A percentile compares a stretch with the other conserved stretches of the same genome.
phyloP scores from a whole-genome alignment of 2,888 invertebrate genomes.

The Aspidiotus destructor region DNA sequence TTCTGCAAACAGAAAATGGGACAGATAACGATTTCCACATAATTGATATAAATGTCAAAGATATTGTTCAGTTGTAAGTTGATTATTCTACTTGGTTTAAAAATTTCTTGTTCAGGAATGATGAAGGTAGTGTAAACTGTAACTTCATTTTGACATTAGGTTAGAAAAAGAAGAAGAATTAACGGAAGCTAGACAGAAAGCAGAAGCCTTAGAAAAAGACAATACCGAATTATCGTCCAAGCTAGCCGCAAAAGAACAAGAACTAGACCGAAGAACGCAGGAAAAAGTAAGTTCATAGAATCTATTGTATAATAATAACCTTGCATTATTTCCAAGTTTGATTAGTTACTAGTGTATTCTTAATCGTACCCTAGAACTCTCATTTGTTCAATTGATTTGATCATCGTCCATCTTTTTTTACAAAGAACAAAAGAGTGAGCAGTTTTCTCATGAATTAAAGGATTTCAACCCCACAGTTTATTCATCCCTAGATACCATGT shows the following conservation, averaged over 20 bases:
- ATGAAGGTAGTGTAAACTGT: background rate
- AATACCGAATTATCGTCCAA: conserved; percentile 78
- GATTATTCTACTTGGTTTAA: background rate
- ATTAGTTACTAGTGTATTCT: too few species aligned
- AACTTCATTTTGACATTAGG: conserved; percentile 38
- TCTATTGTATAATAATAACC: background rate
- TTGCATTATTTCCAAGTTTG: background rate
- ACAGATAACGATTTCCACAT: conserved; percentile 79
- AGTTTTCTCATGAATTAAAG: too few species aligned
- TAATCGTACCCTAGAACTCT: too few species aligned
- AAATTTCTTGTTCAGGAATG: background rate
- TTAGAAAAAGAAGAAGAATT: conserved; percentile 89
- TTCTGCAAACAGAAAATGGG: conserved; percentile 62
- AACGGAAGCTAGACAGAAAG: conserved; percentile 72
- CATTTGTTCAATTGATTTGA: too few species aligned
- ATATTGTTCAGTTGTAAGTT: conserved; percentile 64
- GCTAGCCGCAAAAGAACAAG: conserved; percentile 77
- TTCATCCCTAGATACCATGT: too few species aligned
- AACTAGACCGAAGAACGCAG: conserved; percentile 76
- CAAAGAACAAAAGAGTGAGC: too few species aligned
- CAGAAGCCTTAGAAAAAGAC: conserved; percentile 78
- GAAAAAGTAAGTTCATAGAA: conserved; percentile 54
- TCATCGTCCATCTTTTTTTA: too few species aligned
- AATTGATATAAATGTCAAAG: conserved; percentile 79
- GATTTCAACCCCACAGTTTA: too few species aligned